Conservation (phyloP, 2,888 invertebrate species). For the Lasioglossum leucozonium region DNA sequence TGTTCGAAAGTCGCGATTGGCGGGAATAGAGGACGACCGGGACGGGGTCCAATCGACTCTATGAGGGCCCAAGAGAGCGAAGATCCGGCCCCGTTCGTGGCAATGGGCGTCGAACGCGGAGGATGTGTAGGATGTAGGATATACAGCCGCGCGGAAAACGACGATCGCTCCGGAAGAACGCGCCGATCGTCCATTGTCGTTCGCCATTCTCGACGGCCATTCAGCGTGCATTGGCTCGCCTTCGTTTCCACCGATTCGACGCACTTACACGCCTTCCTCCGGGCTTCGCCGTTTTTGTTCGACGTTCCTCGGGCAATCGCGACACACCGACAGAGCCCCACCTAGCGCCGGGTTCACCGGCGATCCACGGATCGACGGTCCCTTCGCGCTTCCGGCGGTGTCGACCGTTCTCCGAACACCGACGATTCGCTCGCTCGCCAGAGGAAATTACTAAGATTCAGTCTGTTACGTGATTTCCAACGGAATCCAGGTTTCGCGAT, state of each 20-base stretch:
- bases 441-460: conserved; percentile 71
- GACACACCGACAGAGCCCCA: conserved; percentile 55
- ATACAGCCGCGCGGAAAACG: conserved; percentile 58
- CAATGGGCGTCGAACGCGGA: conserved; percentile 51
- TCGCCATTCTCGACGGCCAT: conserved; percentile 72
- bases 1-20: conserved; percentile 73
- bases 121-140: conserved; percentile 6
- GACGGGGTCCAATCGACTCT: conserved; percentile 70
- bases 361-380: conserved; percentile 37
- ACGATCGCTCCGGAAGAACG: conserved; percentile 77
- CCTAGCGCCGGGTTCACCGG: conserved; percentile 33
- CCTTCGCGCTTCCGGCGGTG: conserved; percentile 47
- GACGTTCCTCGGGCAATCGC: conserved; percentile 19
- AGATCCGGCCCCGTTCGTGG: conserved; percentile 80
- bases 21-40: conserved; percentile 42
- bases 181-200: conserved; percentile 74
- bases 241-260: conserved; percentile 54
- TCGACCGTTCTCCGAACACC: conserved; percentile 27
- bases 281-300: conserved; percentile 13
- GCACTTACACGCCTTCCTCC: conserved; percentile 60
- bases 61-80: conserved; percentile 78
- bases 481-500: conserved; percentile 12
- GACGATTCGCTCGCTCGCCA: conserved; percentile 37
- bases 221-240: conserved; percentile 64
- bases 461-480: conserved; percentile 28